Conservation (phyloP, 2,113 vertebrate genomes). For the Ramphastos sulfuratus region DNA sequence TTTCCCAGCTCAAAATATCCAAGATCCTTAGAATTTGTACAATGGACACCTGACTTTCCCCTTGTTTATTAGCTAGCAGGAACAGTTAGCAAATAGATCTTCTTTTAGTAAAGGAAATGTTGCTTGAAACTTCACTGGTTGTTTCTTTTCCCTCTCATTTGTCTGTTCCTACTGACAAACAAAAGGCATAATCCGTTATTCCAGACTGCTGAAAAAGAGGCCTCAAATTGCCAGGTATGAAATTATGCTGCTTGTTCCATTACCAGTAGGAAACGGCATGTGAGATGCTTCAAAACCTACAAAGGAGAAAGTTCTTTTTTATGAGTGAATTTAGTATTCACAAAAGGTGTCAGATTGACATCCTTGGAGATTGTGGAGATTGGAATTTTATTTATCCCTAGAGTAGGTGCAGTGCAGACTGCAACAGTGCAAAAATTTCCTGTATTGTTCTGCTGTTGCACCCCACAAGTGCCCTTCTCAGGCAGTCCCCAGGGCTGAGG, state of each 20-base stretch:
- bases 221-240: constrained; percentile 60
- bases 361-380: constrained; percentile 42
- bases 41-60: background rate
- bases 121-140: constrained; percentile 9
- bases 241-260: constrained; percentile 49
- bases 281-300: constrained; percentile 49
- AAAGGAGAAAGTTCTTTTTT: constrained; percentile 68
- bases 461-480: background rate
- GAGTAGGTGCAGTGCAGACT: constrained; percentile 36
- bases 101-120: constrained; percentile 11
- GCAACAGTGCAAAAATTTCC: background rate
- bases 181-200: constrained; percentile 50
- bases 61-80: constrained; percentile 24
- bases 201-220: constrained; percentile 41
- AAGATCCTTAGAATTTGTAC: background rate
- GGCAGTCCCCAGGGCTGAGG: background rate
- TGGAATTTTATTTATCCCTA: constrained; percentile 49
- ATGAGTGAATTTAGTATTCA: constrained; percentile 60
- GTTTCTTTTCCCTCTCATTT: background rate
- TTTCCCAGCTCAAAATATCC: constrained; percentile 32
- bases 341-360: constrained; percentile 63
- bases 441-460: background rate
- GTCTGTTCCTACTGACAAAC: constrained; percentile 43
- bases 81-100: constrained; percentile 8
- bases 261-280: constrained; percentile 24